Evolutionary conservation across 2,113 vertebrate species (phyloP).

Genomic region (Cettia cetti): DNA sequence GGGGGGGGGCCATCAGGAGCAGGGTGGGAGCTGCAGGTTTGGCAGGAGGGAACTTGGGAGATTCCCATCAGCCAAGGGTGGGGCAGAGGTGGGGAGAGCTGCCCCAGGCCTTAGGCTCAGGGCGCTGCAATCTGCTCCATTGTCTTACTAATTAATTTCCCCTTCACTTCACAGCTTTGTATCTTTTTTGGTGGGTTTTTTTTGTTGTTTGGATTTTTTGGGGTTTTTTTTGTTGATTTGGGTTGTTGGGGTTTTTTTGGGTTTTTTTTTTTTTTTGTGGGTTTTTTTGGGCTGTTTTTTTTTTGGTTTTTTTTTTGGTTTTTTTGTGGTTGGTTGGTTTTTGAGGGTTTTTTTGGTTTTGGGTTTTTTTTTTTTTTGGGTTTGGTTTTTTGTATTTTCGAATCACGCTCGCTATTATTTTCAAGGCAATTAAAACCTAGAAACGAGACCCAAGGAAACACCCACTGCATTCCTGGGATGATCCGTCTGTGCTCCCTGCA

Average conservation of each 20-base stretch:
- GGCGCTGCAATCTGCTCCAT: not conserved
- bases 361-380: no score
- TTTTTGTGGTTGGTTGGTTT: no score
- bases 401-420: slow-evolving; percentile 1
- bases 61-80: not conserved
- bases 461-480: slow-evolving; percentile 54
- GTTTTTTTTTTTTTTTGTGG: no score
- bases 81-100: not conserved
- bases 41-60: not conserved
- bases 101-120: not conserved
- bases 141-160: slow-evolving; percentile 23
- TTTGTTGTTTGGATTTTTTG: not conserved
- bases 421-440: slow-evolving; percentile 37
- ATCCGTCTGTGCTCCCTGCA: slow-evolving; percentile 53
- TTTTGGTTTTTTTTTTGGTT: no score
- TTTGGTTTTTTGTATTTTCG: not conserved
- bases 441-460: slow-evolving; percentile 49
- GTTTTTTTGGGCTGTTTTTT: no score
- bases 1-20: not conserved
- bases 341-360: no score
- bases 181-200: not conserved
- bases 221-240: no score
- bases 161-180: not conserved
- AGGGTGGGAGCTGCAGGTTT: not conserved
- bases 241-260: not conserved